phyloP scores from a whole-genome alignment of 2,113 vertebrate genomes.

The Oenanthe oenanthe region DNA sequence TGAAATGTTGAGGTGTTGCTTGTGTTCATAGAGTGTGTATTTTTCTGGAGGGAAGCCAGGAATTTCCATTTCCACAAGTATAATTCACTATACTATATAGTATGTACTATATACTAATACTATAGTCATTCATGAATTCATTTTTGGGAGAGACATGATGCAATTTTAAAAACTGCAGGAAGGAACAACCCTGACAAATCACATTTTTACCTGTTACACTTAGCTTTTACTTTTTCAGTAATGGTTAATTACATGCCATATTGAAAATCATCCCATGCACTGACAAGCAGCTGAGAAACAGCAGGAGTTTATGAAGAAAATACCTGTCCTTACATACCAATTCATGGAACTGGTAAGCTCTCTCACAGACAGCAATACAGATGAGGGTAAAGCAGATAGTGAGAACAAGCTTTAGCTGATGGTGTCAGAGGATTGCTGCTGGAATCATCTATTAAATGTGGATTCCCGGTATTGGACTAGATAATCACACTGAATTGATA shows the following conservation, averaged over 20 bases:
- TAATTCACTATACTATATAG: not conserved
- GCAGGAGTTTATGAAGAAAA: slow-evolving; percentile 38
- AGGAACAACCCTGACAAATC: slow-evolving; percentile 43
- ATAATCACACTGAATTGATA: slow-evolving; percentile 60
- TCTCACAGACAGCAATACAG: slow-evolving; percentile 30
- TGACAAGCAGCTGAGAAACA: slow-evolving; percentile 12
- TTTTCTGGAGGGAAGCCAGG: not conserved
- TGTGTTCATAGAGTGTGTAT: not conserved
- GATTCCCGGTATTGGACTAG: slow-evolving; percentile 23
- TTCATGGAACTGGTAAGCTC: slow-evolving; percentile 31
- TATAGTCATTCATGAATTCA: not conserved
- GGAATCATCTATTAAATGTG: slow-evolving; percentile 58
- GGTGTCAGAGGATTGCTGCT: slow-evolving; percentile 53
- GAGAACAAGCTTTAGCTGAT: slow-evolving; percentile 41
- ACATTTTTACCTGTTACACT: slow-evolving; percentile 15
- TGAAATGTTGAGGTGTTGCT: not conserved
- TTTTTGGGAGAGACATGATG: not conserved
- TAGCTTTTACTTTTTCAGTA: slow-evolving; percentile 26
- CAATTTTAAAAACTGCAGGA: slow-evolving; percentile 41
- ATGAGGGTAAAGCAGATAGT: slow-evolving; percentile 43
- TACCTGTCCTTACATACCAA: not conserved
- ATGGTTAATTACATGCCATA: not conserved
- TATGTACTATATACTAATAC: too few species aligned
- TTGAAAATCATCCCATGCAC: slow-evolving; percentile 20
- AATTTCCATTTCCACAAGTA: not conserved